phyloP scores from a whole-genome alignment of 2,888 invertebrate species.

The Ferrisia virgata region DNA sequence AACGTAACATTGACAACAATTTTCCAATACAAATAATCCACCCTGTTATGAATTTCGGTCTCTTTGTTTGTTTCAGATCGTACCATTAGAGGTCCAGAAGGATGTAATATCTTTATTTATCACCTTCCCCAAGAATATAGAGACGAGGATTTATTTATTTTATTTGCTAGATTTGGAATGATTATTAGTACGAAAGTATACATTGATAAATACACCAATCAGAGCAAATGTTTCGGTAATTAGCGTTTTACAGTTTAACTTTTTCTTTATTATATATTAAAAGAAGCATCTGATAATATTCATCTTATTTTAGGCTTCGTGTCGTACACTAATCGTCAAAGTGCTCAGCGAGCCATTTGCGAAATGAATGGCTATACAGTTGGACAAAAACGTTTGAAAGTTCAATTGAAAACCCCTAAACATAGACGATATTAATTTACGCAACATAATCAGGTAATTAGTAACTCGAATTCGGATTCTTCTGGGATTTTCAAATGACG shows the following conservation, averaged over 20 bases:
- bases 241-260: constrained; percentile 48
- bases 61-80: constrained; percentile 64
- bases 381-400: constrained; percentile 45
- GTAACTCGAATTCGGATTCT: not conserved
- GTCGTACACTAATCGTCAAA: constrained; percentile 41
- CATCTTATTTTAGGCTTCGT: constrained; percentile 35
- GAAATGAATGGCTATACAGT: constrained; percentile 43
- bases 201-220: constrained; percentile 99
- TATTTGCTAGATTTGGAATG: constrained; percentile 99
- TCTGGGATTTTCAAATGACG: not conserved
- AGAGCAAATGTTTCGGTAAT: constrained; percentile 99
- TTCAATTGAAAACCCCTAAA: constrained; percentile 42
- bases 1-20: no score
- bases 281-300: not conserved
- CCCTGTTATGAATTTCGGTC: not conserved
- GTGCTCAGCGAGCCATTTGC: constrained; percentile 43
- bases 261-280: not conserved
- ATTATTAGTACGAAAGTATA: constrained; percentile 99
- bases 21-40: no score
- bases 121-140: constrained; percentile 99
- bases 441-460: constrained; percentile 22
- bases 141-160: constrained; percentile 98
- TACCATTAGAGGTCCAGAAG: constrained; percentile 97
- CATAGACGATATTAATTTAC: constrained; percentile 32
- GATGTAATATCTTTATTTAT: constrained; percentile 99